Evolutionary conservation across 2,113 vertebrate species (phyloP).

Genomic region (Ptyas mucosa): DNA sequence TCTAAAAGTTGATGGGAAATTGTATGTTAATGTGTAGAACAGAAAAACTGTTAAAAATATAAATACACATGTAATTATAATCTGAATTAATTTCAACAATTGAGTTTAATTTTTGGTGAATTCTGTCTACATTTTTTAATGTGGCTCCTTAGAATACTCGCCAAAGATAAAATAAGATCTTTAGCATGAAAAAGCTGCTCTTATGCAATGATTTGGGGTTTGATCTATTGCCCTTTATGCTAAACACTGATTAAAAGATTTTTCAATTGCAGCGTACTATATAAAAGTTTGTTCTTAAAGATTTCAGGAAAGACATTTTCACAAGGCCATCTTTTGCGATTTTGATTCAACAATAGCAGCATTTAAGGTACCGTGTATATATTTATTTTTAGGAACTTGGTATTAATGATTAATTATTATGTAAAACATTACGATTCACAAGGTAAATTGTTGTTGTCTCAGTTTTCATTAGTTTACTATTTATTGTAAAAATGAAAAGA

Average conservation of each 20-base stretch:
- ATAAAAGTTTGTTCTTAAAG: constrained; percentile 48
- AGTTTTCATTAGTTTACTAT: neutral
- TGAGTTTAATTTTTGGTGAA: neutral
- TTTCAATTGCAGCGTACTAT: neutral
- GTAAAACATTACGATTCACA: neutral
- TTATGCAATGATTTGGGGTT: neutral
- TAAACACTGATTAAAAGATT: constrained; percentile 3
- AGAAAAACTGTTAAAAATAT: neutral
- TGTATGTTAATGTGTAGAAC: neutral
- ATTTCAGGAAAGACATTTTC: constrained; percentile 54
- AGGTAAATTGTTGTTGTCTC: neutral
- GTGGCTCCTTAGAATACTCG: neutral
- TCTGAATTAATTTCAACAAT: neutral
- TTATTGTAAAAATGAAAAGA: neutral
- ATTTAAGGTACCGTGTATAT: constrained; percentile 69
- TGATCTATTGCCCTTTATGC: neutral
- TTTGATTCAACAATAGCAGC: constrained; percentile 67
- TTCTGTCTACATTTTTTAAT: neutral
- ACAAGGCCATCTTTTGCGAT: constrained; percentile 62
- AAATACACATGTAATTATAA: neutral
- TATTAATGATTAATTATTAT: neutral
- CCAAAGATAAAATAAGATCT: neutral
- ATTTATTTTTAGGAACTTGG: neutral
- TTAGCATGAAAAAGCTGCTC: neutral
- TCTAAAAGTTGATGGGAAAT: neutral